Percentiles rank a stretch among this genome's conserved stretches.
Conservation (phyloP, 1,140 invertebrate genomes). For the Epicauta chinensis region DNA sequence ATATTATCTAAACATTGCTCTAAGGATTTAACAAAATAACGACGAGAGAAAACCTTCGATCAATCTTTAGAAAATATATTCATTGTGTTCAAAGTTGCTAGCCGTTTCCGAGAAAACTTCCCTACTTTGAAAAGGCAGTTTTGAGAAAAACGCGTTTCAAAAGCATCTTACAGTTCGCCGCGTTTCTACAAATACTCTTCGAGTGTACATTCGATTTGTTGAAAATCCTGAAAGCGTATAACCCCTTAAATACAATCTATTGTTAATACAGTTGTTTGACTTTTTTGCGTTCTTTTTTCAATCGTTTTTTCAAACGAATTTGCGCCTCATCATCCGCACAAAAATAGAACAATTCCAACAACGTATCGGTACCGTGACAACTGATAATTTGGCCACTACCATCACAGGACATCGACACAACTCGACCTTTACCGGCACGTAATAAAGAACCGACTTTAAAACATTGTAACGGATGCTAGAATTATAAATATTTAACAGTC, state of each 20-base stretch:
- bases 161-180: too few species aligned
- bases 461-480: conserved; percentile 62
- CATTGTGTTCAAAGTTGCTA: too few species aligned
- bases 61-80: too few species aligned
- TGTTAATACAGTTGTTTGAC: conserved; percentile 43
- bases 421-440: conserved; percentile 66
- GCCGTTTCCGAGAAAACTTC: too few species aligned
- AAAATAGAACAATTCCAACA: conserved; percentile 80
- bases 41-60: too few species aligned
- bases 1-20: too few species aligned
- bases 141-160: too few species aligned
- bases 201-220: too few species aligned
- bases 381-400: conserved; percentile 60
- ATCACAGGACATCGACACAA: conserved; percentile 61
- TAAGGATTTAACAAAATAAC: too few species aligned
- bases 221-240: background rate
- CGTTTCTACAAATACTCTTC: too few species aligned
- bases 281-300: conserved; percentile 67
- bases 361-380: conserved; percentile 76
- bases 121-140: too few species aligned
- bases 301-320: conserved; percentile 61
- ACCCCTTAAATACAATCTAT: background rate
- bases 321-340: conserved; percentile 68
- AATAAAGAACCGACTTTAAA: conserved; percentile 69
- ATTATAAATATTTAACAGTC: conserved; percentile 7